Evolutionary conservation across 2,113 vertebrate genomes (phyloP).

Genomic region (Alligator sinensis): DNA sequence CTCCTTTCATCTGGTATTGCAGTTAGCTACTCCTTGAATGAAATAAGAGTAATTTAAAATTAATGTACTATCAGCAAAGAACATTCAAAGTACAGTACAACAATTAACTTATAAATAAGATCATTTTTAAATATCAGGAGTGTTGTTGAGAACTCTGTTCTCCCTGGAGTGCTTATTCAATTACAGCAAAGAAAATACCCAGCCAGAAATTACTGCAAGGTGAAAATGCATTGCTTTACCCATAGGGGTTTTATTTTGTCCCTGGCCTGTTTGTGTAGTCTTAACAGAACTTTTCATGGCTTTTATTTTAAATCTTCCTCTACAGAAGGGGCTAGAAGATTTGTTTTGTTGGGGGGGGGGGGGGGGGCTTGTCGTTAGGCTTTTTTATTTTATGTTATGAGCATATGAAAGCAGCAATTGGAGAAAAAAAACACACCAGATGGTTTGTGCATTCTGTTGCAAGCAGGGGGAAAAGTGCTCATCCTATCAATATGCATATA

Average conservation of each 20-base stretch:
- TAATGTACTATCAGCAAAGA: not conserved
- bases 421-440: not conserved
- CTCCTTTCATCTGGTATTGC: not conserved
- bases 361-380: too few species aligned
- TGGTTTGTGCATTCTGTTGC: constrained; percentile 44
- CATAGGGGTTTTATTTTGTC: not conserved
- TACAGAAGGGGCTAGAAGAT: not conserved
- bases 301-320: not conserved
- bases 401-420: constrained; percentile 6
- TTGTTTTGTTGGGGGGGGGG: not conserved
- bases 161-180: not conserved
- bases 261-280: not conserved
- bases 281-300: not conserved
- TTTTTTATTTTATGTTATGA: constrained; percentile 9
- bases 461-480: constrained; percentile 10
- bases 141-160: not conserved
- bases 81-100: not conserved
- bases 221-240: constrained; percentile 21
- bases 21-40: not conserved
- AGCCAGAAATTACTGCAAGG: constrained; percentile 21
- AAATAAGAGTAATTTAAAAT: not conserved
- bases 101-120: not conserved
- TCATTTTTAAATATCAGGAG: not conserved
- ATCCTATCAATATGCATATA: not conserved
- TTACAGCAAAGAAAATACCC: not conserved